phyloP scores from a whole-genome alignment of 2,888 invertebrate genomes.

The Agriotes lineatus region DNA sequence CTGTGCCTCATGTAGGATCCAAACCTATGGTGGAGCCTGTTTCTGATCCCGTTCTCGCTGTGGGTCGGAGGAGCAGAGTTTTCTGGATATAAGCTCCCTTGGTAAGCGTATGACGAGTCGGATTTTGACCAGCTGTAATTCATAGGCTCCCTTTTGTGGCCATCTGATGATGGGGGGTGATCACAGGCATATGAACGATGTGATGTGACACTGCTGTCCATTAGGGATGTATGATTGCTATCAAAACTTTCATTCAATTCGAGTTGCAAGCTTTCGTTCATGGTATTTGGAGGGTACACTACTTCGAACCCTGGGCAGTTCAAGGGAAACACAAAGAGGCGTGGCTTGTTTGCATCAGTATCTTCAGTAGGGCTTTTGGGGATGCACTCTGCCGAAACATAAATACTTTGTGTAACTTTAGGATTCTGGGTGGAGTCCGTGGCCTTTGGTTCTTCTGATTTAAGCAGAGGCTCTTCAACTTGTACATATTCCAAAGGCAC shows the following conservation, averaged over 20 bases:
- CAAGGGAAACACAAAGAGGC: slow-evolving; percentile 62
- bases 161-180: not conserved
- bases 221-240: not conserved
- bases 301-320: slow-evolving; percentile 61
- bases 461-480: not conserved
- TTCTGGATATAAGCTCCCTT: too few relatives aligned
- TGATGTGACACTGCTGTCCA: not conserved
- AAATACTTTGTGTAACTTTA: not conserved
- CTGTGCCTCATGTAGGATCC: slow-evolving; percentile 1
- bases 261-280: not conserved
- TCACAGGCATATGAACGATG: not conserved
- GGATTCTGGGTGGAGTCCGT: not conserved
- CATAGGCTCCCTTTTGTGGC: not conserved
- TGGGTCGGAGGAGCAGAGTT: not conserved
- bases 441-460: not conserved
- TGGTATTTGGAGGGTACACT: slow-evolving; percentile 34
- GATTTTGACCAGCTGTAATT: not conserved
- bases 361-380: not conserved
- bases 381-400: slow-evolving; percentile 1
- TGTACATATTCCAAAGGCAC: too few relatives aligned
- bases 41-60: not conserved
- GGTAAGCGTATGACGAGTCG: not conserved
- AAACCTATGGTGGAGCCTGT: not conserved
- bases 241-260: slow-evolving; percentile 8
- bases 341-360: slow-evolving; percentile 17